Base-by-base conservation (phyloP, 2,888 invertebrate genomes). In the Hypena proboscidalis region DNA sequence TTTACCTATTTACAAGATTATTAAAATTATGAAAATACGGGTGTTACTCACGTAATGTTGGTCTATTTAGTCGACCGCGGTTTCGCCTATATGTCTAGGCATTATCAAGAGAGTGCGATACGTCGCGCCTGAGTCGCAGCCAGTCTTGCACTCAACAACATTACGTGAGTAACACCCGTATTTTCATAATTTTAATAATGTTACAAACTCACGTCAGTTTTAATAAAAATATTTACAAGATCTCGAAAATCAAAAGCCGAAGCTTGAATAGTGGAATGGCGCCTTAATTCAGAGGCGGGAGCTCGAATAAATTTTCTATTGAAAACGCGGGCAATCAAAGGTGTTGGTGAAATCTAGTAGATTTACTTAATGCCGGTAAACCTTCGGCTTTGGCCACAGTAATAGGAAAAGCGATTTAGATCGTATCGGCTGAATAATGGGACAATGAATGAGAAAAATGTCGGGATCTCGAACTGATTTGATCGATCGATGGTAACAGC, bases 241-340 rank as follows among this genome's bases (percentile, higher is more conserved):
- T 38, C 44, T 37, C 37, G 33, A 41, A 44, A 58, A 51, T 51
- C 43, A 48, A 33, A 33, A 33, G 9, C 43, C 46, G 31, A 33
- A 33, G 9, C 29, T 14, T 19, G 43, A 27, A 34, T 49, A 47
- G 32, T 32, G 33, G 36, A 61, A 61, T 60, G 47, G 55, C 43
- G 52, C 54, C 57, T 52, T 60, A 70, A 70, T 54, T 56, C 41
- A 25, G 20, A 14, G 38, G 47, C 15, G 36, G 7, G 36, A 38
- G 32, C 22, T 46, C 44, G 70, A 70, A 72, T 72, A 71, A 59
- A 68, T 74, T 70, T 68, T 34, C 66, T 50, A 68, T 72, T 59
- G 68, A 72, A 58, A 46, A 25, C 45, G 55, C 38, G 37, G 44
- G 54, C 37, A 56, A 62, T 61, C 55, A 56, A 62, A 60, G 58